A percentile compares a stretch with the other conserved stretches of the same genome.
These are phyloP conservation scores for Phragmatobia fuliginosa DNA, from an alignment of 2,888 invertebrate species.

Conservation along the genomic window DNA sequence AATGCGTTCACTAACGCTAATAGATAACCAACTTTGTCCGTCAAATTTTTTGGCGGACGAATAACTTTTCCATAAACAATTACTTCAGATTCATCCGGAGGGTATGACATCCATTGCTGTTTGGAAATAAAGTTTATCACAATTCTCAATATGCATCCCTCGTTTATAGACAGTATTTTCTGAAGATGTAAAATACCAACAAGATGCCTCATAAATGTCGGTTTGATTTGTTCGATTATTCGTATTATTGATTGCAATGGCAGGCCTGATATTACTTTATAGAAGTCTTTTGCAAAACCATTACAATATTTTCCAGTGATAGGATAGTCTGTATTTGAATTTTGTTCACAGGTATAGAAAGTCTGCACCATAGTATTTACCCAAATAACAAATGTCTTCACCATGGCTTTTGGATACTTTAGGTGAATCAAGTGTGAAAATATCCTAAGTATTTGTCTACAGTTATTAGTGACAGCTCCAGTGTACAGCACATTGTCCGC, in stretches of 20 bases:
- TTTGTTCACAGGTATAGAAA: slow-evolving; percentile 72
- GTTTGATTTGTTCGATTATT: slow-evolving; percentile 72
- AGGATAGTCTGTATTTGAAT: slow-evolving; percentile 73
- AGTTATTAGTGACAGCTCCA: slow-evolving; percentile 69
- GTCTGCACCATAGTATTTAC: slow-evolving; percentile 73
- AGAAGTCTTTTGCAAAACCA: slow-evolving; percentile 71
- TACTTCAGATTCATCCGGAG: slow-evolving; percentile 46
- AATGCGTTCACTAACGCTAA: too few relatives aligned
- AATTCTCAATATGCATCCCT: slow-evolving; percentile 63
- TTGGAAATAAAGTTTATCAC: slow-evolving; percentile 64
- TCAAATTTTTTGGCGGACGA: slow-evolving; percentile 51
- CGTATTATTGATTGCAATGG: slow-evolving; percentile 65
- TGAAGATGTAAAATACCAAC: slow-evolving; percentile 64
- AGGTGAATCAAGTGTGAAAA: slow-evolving; percentile 73
- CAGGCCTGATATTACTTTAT: slow-evolving; percentile 73
- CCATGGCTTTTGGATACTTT: slow-evolving; percentile 71
- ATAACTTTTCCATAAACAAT: slow-evolving; percentile 48
- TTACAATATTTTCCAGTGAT: slow-evolving; percentile 67
- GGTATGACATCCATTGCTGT: slow-evolving; percentile 59
- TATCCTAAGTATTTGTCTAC: slow-evolving; percentile 71
- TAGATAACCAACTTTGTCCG: slow-evolving; percentile 56
- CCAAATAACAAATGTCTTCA: slow-evolving; percentile 71
- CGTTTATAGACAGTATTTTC: slow-evolving; percentile 56
- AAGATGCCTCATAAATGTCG: slow-evolving; percentile 70
- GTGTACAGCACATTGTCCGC: slow-evolving; percentile 68